These are phyloP conservation scores for Teleogryllus oceanicus DNA, from an alignment of 2,888 invertebrate genomes.

Conservation along the genomic window DNA sequence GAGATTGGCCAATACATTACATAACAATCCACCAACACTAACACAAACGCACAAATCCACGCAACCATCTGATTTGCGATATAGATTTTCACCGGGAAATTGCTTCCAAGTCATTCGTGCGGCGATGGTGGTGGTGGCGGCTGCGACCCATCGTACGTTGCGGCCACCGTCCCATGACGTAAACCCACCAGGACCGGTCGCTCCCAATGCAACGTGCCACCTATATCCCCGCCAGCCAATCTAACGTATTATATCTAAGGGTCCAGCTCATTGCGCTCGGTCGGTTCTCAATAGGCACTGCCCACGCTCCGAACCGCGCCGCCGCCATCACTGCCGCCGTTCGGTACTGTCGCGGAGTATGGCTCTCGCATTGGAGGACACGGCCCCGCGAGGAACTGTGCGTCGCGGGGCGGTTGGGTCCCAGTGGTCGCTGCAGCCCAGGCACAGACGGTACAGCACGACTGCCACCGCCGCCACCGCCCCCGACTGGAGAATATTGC, in stretches of 20 bases:
- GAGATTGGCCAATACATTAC: no score
- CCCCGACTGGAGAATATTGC: not conserved
- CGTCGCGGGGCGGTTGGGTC: no score
- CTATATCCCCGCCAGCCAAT: not conserved
- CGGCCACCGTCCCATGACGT: not conserved
- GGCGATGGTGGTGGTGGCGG: no score
- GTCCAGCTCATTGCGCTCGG: not conserved
- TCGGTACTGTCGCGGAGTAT: no score
- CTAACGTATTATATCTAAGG: constrained; percentile 18
- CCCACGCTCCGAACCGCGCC: not conserved
- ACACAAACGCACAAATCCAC: no score
- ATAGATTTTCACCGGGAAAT: no score
- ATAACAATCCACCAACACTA: no score
- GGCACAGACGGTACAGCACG: not conserved
- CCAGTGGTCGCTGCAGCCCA: not conserved
- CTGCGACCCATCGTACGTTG: not conserved
- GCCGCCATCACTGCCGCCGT: no score
- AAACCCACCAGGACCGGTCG: not conserved
- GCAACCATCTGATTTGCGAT: no score
- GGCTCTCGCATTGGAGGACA: no score
- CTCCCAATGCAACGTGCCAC: not conserved
- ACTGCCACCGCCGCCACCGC: not conserved
- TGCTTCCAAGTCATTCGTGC: no score
- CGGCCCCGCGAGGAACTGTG: no score
- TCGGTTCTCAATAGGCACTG: not conserved